Base-by-base conservation (phyloP, 2,797 vertebrate genomes). In the Notolabrus celidotus region DNA sequence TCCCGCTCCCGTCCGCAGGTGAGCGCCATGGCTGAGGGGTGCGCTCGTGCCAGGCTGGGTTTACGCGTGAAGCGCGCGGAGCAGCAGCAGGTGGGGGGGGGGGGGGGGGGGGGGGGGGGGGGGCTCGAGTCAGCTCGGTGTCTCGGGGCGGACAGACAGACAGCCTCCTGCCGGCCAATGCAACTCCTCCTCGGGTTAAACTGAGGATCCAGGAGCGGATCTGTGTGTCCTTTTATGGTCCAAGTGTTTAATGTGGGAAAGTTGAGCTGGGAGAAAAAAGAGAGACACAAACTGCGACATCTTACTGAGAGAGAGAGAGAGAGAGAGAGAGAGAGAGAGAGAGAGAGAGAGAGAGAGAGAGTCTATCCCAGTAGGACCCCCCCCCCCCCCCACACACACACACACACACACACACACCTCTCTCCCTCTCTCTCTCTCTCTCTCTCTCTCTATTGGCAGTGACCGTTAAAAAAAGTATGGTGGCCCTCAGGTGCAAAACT, bases 241-340 rank as follows among this genome's bases (percentile, higher is more conserved):
- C 76, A 88, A 75, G 64, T 67, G 76, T 67, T 73, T 45, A 42
- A 84, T 81, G 84, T 84, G 87, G 82, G 86, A 90, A 88, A 86
- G 80, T 86, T 59, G 23, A 34, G 52, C 27, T 2, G 54, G 14
- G 4, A 74, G 79, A 61, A 84, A 56, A 76, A 61, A 84, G 56
- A 22, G n/a, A 56, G 22, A 52, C 14, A 43, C 36, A 27, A 54
- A 34, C 15, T 33, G 61, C 47, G 5, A 45, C 59, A 69, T 58
- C 55, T 42, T 47, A 51, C 9, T 27, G 46, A 7, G 51, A 23
- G 34, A 12, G 34, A 31, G 27, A 27, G 27, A 27, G 27, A 27
- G 27, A 27, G 27, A 27, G 27, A 27, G 27, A 27, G 27, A 27
- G 27, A 27, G 27, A 27, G 27, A 27, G 27, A 27, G 27, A 27